Evolutionary conservation across 2,888 invertebrate species (phyloP).

Genomic region (Chrysomela aeneicollis): DNA sequence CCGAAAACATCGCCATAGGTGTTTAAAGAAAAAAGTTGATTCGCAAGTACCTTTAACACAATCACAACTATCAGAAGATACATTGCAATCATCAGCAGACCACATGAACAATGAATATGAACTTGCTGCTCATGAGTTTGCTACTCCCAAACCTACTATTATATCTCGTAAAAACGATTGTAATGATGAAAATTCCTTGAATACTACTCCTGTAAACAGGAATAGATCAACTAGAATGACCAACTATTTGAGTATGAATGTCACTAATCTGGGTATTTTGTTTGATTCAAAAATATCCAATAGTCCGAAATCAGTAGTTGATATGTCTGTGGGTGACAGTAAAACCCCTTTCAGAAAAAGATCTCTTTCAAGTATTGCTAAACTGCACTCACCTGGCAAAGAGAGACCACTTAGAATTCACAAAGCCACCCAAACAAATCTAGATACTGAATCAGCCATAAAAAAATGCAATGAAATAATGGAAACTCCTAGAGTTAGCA

Average conservation of each 20-base stretch:
- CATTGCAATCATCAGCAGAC: background rate
- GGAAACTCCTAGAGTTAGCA: conserved; percentile 35
- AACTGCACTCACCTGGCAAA: conserved; percentile 45
- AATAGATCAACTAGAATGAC: conserved; percentile 30
- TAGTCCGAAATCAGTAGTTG: conserved; percentile 25
- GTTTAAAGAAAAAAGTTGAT: conserved; percentile 1
- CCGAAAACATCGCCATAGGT: conserved; percentile 5
- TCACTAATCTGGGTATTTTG: conserved; percentile 48
- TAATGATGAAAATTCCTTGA: background rate
- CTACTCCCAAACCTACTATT: background rate
- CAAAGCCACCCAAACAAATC: conserved; percentile 32
- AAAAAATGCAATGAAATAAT: conserved; percentile 21
- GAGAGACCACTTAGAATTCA: conserved; percentile 40
- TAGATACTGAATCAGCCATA: conserved; percentile 28
- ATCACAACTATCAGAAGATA: background rate
- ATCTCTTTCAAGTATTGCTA: conserved; percentile 44
- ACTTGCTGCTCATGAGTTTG: background rate
- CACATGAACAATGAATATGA: background rate
- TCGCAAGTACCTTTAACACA: background rate
- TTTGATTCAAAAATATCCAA: conserved; percentile 44
- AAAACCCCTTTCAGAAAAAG: conserved; percentile 24
- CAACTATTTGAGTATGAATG: conserved; percentile 35
- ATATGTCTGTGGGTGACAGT: conserved; percentile 25
- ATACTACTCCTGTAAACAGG: conserved; percentile 39
- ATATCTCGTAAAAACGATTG: background rate